phyloP scores from a whole-genome alignment of 2,797 vertebrate genomes.

The Gallinago nigripennis region DNA sequence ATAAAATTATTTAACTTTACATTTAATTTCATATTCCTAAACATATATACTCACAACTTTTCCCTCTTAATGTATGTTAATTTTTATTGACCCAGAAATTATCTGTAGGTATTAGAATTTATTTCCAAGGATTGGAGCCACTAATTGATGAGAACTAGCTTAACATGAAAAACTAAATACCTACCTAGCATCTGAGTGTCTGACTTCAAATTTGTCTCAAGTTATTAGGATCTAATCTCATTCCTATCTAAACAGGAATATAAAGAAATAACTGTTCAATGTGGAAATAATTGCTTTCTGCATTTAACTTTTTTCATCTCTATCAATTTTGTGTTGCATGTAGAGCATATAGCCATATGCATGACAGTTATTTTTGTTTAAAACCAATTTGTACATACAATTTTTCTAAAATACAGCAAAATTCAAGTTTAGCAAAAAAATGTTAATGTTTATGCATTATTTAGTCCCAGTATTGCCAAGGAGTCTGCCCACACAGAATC shows the following conservation, averaged over 20 bases:
- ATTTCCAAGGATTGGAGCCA: neutral
- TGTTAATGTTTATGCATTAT: constrained; percentile 38
- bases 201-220: neutral
- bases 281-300: neutral
- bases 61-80: neutral
- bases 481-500: constrained; percentile 13
- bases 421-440: constrained; percentile 10
- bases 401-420: neutral
- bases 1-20: neutral
- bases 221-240: neutral
- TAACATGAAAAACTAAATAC: neutral
- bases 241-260: neutral
- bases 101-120: neutral
- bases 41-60: neutral
- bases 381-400: neutral
- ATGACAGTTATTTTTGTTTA: constrained; percentile 23
- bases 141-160: neutral
- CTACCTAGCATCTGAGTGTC: neutral
- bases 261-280: neutral
- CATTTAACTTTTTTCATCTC: neutral
- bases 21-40: neutral
- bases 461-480: constrained; percentile 26
- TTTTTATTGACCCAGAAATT: neutral
- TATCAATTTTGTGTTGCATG: neutral
- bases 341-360: neutral